Percentiles rank a stretch among this genome's conserved stretches.
These are phyloP conservation scores for Meriones unguiculatus DNA, from an alignment of 2,113 vertebrate species.

Conservation along the genomic window DNA sequence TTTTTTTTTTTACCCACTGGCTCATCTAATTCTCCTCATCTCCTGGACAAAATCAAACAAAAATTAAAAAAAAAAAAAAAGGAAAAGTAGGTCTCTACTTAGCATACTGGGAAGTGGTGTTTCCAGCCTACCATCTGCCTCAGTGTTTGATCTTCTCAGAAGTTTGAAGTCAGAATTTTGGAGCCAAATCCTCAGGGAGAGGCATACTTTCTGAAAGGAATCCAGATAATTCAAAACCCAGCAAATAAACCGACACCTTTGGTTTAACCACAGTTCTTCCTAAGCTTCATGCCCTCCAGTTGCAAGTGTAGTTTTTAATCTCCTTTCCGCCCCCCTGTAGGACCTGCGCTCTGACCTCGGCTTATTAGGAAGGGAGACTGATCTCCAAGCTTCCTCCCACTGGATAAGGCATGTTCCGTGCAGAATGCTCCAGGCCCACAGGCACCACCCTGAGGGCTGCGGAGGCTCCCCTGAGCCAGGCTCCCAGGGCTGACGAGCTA, in stretches of 20 bases:
- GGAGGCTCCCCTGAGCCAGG: background rate
- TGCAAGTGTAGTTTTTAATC: constrained; percentile 43
- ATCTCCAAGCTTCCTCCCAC: constrained; percentile 8
- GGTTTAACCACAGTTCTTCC: constrained; percentile 67
- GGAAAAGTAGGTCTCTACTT: constrained; percentile 50
- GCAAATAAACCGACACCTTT: background rate
- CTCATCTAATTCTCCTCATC: background rate
- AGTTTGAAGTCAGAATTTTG: constrained; percentile 65
- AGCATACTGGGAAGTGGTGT: constrained; percentile 33
- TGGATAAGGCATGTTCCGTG: background rate
- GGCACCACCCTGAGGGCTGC: background rate
- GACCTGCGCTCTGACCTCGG: constrained; percentile 33
- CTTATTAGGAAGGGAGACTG: background rate
- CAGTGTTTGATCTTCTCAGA: constrained; percentile 61
- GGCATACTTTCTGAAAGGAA: constrained; percentile 27
- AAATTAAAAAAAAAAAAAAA: background rate
- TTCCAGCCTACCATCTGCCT: constrained; percentile 46
- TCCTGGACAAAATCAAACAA: constrained; percentile 63
- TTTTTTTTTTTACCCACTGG: background rate
- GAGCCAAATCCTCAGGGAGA: constrained; percentile 41
- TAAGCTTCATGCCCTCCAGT: constrained; percentile 54
- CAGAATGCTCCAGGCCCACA: background rate
- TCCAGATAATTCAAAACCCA: constrained; percentile 65
- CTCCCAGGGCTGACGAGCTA: background rate
- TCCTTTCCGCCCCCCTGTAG: constrained; percentile 32